Percentiles rank a stretch among this genome's conserved stretches.
phyloP scores from a whole-genome alignment of 2,888 invertebrate species.

The Phalera bucephala region DNA sequence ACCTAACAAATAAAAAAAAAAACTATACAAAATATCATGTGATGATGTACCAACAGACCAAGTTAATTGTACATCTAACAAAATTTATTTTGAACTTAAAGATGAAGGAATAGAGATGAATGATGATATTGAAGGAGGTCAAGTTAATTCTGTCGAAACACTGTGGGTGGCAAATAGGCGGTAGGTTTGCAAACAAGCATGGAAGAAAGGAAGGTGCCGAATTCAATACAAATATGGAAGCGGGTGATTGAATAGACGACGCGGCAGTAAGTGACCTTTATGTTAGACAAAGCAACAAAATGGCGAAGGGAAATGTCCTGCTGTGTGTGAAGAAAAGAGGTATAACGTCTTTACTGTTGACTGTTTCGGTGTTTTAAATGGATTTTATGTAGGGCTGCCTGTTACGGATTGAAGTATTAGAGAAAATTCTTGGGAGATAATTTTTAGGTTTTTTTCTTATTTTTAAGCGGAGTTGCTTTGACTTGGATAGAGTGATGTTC shows the following conservation, averaged over 20 bases:
- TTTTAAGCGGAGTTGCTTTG: too few species aligned
- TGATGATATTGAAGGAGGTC: slow-evolving; percentile 9
- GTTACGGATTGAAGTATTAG: not conserved
- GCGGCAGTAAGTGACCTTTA: slow-evolving; percentile 68
- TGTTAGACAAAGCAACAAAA: slow-evolving; percentile 49
- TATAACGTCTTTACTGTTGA: slow-evolving; percentile 68
- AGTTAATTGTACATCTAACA: slow-evolving; percentile 4
- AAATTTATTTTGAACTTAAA: slow-evolving; percentile 29
- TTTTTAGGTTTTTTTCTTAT: not conserved
- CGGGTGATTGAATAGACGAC: slow-evolving; percentile 54
- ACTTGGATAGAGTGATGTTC: too few species aligned
- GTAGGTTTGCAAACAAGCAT: slow-evolving; percentile 73
- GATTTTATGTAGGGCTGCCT: slow-evolving; percentile 50
- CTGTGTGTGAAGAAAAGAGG: slow-evolving; percentile 53
- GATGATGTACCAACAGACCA: slow-evolving; percentile 45
- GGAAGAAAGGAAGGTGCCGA: slow-evolving; percentile 55
- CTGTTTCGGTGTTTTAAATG: slow-evolving; percentile 50
- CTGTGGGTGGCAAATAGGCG: slow-evolving; percentile 75
- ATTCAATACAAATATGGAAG: slow-evolving; percentile 55
- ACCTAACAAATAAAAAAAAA: slow-evolving; percentile 57
- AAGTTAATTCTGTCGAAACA: slow-evolving; percentile 32
- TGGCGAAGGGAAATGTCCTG: slow-evolving; percentile 64
- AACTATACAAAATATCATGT: slow-evolving; percentile 54
- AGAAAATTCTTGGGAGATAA: not conserved
- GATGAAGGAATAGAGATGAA: not conserved